phyloP scores from a whole-genome alignment of 2,113 vertebrate genomes.

The Myocastor coypus region DNA sequence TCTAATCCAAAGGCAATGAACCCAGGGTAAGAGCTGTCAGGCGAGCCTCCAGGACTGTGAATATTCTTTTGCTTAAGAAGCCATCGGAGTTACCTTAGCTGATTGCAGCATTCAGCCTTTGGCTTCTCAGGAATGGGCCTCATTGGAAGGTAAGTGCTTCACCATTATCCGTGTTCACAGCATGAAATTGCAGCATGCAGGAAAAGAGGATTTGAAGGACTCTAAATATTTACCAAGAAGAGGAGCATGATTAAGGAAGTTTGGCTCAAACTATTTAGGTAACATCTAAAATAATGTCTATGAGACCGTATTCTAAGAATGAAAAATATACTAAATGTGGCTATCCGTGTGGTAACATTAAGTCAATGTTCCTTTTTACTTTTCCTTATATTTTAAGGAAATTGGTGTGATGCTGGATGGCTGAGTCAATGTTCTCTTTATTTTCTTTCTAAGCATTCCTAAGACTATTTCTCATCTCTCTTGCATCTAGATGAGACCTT shows the following conservation, averaged over 20 bases:
- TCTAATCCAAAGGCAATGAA: slow-evolving; percentile 70
- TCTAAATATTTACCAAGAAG: neutral
- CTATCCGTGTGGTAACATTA: neutral
- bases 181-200: neutral
- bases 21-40: slow-evolving; percentile 63
- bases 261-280: neutral
- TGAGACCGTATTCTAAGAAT: neutral
- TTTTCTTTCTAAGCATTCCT: neutral
- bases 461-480: neutral
- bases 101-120: neutral
- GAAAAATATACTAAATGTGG: neutral
- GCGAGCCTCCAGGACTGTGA: slow-evolving; percentile 16
- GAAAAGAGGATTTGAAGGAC: neutral
- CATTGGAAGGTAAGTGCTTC: neutral
- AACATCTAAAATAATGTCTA: neutral
- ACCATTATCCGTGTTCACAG: neutral
- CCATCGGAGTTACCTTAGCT: neutral
- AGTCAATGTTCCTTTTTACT: neutral
- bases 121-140: neutral
- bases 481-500: neutral
- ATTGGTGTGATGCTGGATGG: neutral
- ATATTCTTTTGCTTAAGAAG: slow-evolving; percentile 62
- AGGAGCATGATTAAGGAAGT: neutral
- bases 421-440: neutral
- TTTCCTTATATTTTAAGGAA: neutral